Evolutionary conservation across 2,888 invertebrate species (phyloP).

Genomic region (Elysia crispata): DNA sequence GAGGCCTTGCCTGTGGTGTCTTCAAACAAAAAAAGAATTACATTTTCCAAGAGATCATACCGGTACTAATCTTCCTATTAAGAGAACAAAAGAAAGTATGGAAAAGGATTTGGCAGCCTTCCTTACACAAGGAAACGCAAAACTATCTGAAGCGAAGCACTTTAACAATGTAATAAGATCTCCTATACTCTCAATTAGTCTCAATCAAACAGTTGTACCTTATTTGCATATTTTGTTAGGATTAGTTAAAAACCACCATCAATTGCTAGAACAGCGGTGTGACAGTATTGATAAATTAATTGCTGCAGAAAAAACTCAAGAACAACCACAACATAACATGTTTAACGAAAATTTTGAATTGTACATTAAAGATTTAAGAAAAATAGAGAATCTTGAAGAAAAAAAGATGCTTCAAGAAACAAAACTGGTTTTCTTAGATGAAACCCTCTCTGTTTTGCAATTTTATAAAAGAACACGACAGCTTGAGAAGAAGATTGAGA

Average conservation of each 20-base stretch:
- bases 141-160: neutral
- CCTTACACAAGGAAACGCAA: no score
- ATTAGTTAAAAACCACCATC: slow-evolving; percentile 2
- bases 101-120: no score
- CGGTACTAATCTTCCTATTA: no score
- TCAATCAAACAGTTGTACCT: slow-evolving; percentile 16
- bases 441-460: neutral
- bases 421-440: neutral
- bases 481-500: neutral
- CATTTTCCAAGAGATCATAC: no score
- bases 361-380: slow-evolving; percentile 16
- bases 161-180: slow-evolving; percentile 13
- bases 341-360: neutral
- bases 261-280: neutral
- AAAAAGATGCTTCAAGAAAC: neutral
- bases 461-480: neutral
- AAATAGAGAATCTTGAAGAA: neutral
- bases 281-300: slow-evolving; percentile 17
- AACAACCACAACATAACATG: neutral
- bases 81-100: no score
- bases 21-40: no score
- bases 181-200: neutral
- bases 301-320: neutral
- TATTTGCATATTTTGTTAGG: slow-evolving; percentile 10
- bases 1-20: no score